Percentiles rank a stretch among this genome's conserved stretches.
Conservation (phyloP, 1,140 invertebrate genomes). For the Heliconius melpomene region DNA sequence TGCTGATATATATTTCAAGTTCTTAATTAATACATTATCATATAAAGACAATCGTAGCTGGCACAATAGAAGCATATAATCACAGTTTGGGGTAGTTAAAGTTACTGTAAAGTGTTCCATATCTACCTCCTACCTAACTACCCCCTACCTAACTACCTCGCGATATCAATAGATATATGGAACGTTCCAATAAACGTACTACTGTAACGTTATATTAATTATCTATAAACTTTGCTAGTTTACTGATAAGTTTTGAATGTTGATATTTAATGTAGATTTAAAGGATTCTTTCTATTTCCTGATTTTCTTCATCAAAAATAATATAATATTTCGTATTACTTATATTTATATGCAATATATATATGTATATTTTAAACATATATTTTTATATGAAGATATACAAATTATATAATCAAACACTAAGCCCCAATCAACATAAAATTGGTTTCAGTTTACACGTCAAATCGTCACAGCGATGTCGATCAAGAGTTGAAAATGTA, state of each 20-base stretch:
- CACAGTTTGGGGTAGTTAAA: conserved; percentile 22
- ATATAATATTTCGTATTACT: too few relatives aligned
- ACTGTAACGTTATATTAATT: not conserved
- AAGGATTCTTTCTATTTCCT: too few relatives aligned
- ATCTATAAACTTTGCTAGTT: too few relatives aligned
- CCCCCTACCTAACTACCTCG: not conserved
- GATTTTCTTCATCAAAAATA: too few relatives aligned
- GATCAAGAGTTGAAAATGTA: conserved; percentile 11
- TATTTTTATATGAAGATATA: not conserved
- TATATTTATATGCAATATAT: too few relatives aligned
- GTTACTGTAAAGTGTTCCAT: conserved; percentile 6
- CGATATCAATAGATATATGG: not conserved
- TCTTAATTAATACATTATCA: conserved; percentile 24
- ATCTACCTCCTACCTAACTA: not conserved
- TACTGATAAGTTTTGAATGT: not conserved
- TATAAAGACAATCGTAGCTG: conserved; percentile 7
- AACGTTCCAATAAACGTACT: not conserved
- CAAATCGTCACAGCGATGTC: conserved; percentile 10
- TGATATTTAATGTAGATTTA: not conserved
- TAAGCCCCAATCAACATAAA: not conserved
- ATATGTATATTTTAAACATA: too few relatives aligned
- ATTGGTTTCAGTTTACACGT: not conserved
- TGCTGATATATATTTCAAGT: not conserved
- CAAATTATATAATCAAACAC: not conserved
- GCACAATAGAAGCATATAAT: conserved; percentile 18